phyloP scores from a whole-genome alignment of 1,140 invertebrate genomes.

The Drosophila eugracilis region DNA sequence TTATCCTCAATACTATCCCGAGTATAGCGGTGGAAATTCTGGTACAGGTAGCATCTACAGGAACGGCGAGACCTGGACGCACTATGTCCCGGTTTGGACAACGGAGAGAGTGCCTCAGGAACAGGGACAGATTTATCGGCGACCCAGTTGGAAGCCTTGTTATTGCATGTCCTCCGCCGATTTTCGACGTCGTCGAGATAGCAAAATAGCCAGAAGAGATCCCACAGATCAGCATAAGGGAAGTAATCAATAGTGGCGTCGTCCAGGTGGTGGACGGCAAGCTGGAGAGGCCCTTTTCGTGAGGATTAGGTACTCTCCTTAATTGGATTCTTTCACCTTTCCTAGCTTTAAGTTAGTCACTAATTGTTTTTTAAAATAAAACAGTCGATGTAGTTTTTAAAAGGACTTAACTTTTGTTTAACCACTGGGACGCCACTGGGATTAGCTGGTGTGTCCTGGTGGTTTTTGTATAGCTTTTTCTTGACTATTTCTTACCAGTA shows the following conservation, averaged over 20 bases:
- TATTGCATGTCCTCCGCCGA: slow-evolving; percentile 75
- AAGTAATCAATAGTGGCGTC: slow-evolving; percentile 40
- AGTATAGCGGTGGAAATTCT: slow-evolving; percentile 47
- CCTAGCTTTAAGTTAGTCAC: too few relatives aligned
- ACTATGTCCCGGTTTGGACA: slow-evolving; percentile 81
- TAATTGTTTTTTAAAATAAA: slow-evolving; percentile 24
- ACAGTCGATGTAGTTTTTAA: not conserved
- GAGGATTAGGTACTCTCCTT: not conserved
- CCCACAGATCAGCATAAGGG: not conserved
- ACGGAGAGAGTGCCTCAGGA: slow-evolving; percentile 73
- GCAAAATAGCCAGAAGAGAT: slow-evolving; percentile 27
- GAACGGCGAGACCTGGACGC: slow-evolving; percentile 71
- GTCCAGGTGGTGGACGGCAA: slow-evolving; percentile 72
- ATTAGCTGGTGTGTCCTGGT: too few relatives aligned
- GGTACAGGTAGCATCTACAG: slow-evolving; percentile 58
- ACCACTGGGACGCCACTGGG: too few relatives aligned
- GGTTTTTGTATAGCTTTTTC: too few relatives aligned
- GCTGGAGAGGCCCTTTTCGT: slow-evolving; percentile 77
- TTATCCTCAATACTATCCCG: slow-evolving; percentile 71
- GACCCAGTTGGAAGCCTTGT: slow-evolving; percentile 79
- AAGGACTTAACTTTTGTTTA: not conserved
- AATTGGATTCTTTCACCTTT: not conserved
- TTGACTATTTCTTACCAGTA: too few relatives aligned
- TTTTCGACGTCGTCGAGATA: slow-evolving; percentile 63
- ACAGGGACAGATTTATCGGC: slow-evolving; percentile 55